phyloP scores from a whole-genome alignment of 2,888 invertebrate species.

The Plutella xylostella region DNA sequence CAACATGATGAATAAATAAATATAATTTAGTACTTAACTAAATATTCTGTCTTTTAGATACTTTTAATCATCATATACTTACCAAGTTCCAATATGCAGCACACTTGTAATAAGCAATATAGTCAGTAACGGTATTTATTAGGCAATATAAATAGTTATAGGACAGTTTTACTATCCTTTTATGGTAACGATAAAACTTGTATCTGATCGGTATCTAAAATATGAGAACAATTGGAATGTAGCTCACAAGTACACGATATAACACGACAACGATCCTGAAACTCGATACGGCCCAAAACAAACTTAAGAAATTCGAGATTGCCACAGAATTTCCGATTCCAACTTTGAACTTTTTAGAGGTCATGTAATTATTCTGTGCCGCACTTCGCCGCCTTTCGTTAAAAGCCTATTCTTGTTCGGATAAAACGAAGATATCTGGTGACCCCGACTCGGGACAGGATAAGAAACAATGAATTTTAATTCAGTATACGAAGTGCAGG shows the following conservation, averaged over 20 bases:
- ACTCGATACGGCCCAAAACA: constrained; percentile 31
- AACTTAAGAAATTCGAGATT: neutral
- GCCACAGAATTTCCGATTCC: constrained; percentile 30
- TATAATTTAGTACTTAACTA: too few relatives aligned
- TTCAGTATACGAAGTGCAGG: constrained; percentile 35
- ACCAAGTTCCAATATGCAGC: too few relatives aligned
- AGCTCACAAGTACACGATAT: neutral
- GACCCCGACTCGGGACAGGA: constrained; percentile 61
- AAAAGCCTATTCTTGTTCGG: constrained; percentile 67
- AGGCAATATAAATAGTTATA: constrained; percentile 18
- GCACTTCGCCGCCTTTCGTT: constrained; percentile 39
- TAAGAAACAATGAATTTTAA: constrained; percentile 69
- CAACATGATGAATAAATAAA: too few relatives aligned
- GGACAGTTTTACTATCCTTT: constrained; percentile 32
- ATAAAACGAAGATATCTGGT: constrained; percentile 58
- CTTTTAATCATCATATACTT: too few relatives aligned
- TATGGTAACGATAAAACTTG: constrained; percentile 31
- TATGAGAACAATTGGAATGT: neutral
- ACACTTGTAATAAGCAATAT: constrained; percentile 26
- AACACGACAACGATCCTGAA: constrained; percentile 18
- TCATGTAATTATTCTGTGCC: constrained; percentile 48
- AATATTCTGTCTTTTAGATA: too few relatives aligned
- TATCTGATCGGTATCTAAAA: too few relatives aligned
- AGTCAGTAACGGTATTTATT: constrained; percentile 14
- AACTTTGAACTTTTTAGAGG: too few relatives aligned